Conservation (phyloP, 2,113 vertebrate genomes). For the Notothenia coriiceps region DNA sequence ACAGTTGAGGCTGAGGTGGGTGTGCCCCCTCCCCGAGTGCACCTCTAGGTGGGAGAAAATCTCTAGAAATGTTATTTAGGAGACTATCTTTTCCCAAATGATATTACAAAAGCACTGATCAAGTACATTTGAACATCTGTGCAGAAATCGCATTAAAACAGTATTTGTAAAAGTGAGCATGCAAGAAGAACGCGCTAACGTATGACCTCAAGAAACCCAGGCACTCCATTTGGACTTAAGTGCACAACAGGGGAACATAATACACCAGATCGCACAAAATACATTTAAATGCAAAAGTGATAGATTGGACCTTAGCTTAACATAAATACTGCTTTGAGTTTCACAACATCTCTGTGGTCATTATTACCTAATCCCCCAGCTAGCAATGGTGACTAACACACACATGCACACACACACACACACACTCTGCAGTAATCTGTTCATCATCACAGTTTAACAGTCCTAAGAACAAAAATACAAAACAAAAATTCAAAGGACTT, state of each 20-base stretch:
- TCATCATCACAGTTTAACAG: slow-evolving; percentile 21
- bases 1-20: slow-evolving; percentile 16
- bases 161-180: not conserved
- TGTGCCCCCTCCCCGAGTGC: not conserved
- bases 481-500: not conserved
- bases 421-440: slow-evolving; percentile 7
- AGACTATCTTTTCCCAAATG: slow-evolving; percentile 6
- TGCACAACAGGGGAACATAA: slow-evolving; percentile 26
- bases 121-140: not conserved
- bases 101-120: slow-evolving; percentile 12
- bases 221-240: slow-evolving; percentile 15
- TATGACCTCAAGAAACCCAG: slow-evolving; percentile 3
- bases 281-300: slow-evolving; percentile 58
- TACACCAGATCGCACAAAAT: slow-evolving; percentile 15
- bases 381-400: slow-evolving; percentile 37
- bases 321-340: slow-evolving; percentile 43
- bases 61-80: slow-evolving; percentile 27
- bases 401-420: not conserved
- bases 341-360: slow-evolving; percentile 49
- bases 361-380: slow-evolving; percentile 47
- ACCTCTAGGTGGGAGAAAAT: slow-evolving; percentile 42
- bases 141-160: not conserved
- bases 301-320: slow-evolving; percentile 44
- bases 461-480: not conserved
- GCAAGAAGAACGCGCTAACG: slow-evolving; percentile 1